Evolutionary conservation across 2,113 vertebrate genomes (phyloP).

Genomic region (Aspiorhynchus laticeps): DNA sequence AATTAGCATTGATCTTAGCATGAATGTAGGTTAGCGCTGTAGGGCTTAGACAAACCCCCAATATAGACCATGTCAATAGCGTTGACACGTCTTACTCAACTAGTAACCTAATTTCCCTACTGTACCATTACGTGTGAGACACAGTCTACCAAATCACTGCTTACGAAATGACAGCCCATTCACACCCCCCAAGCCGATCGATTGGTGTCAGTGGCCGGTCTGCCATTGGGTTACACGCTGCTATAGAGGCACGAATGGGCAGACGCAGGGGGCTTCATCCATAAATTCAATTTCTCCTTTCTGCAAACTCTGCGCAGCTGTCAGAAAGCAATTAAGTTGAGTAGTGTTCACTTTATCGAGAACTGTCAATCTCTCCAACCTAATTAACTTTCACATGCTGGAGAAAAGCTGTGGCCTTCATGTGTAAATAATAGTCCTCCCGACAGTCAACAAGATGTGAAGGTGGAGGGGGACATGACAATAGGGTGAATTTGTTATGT

Average conservation of each 20-base stretch:
- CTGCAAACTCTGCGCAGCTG: constrained; percentile 74
- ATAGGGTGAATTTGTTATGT: neutral
- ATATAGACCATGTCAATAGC: constrained; percentile 4
- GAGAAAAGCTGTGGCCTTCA: constrained; percentile 73
- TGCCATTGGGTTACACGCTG: constrained; percentile 29
- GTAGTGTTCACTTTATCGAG: constrained; percentile 73
- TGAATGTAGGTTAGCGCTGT: constrained; percentile 61
- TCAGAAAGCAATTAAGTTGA: constrained; percentile 80
- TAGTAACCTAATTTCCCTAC: constrained; percentile 14
- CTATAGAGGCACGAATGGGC: constrained; percentile 52
- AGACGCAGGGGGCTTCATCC: constrained; percentile 60
- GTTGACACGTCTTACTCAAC: constrained; percentile 11
- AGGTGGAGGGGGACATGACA: constrained; percentile 42
- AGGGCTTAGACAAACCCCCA: constrained; percentile 35
- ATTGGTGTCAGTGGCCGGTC: constrained; percentile 38
- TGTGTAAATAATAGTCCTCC: constrained; percentile 69
- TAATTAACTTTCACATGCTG: constrained; percentile 72
- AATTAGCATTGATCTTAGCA: constrained; percentile 72
- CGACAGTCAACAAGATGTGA: constrained; percentile 50
- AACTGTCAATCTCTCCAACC: constrained; percentile 72
- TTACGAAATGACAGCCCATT: constrained; percentile 32
- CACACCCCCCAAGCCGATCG: constrained; percentile 14
- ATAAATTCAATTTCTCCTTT: constrained; percentile 74
- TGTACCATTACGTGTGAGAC: neutral
- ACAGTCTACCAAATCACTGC: neutral